Evolutionary conservation across 2,888 invertebrate genomes (phyloP).

Genomic region (Sphecodes monilicornis): DNA sequence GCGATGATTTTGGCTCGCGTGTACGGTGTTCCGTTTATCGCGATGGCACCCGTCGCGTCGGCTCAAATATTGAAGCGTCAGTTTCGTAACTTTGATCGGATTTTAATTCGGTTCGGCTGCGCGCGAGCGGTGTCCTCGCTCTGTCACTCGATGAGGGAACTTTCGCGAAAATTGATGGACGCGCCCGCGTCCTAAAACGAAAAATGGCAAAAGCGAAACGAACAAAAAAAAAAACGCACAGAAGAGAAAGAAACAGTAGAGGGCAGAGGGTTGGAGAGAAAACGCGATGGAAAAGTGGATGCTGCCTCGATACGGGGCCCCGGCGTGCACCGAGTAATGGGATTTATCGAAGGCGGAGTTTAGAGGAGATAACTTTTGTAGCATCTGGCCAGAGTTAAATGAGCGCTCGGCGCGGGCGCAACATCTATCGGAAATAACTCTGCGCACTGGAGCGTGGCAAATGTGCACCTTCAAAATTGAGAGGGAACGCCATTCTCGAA

Average conservation of each 20-base stretch:
- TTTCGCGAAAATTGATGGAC: constrained; percentile 72
- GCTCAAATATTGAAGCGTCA: constrained; percentile 78
- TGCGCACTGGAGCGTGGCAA: constrained; percentile 45
- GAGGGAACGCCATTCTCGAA: constrained; percentile 41
- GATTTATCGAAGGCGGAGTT: constrained; percentile 69
- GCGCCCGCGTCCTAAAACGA: constrained; percentile 39
- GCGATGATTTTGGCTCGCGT: constrained; percentile 11
- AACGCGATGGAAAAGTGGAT: constrained; percentile 44
- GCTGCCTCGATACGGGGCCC: constrained; percentile 51
- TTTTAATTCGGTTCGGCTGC: constrained; percentile 78
- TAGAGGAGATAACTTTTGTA: constrained; percentile 66
- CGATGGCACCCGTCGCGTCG: constrained; percentile 20
- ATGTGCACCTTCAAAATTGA: constrained; percentile 45
- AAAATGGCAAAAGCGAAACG: constrained; percentile 11
- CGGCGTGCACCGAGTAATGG: constrained; percentile 58
- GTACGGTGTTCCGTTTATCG: constrained; percentile 32
- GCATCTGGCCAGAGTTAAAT: constrained; percentile 65
- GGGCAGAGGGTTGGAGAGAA: background rate
- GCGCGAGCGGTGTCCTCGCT: constrained; percentile 48
- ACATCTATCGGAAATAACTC: constrained; percentile 65
- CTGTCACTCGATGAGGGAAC: constrained; percentile 63
- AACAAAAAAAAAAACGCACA: background rate
- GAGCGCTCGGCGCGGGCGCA: constrained; percentile 48
- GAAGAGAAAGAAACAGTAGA: background rate
- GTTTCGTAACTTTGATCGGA: constrained; percentile 82